Evolutionary conservation across 2,888 invertebrate genomes (phyloP), one percentile per base, ranked within the genome.

Genomic region (Stenichneumon culpator): DNA sequence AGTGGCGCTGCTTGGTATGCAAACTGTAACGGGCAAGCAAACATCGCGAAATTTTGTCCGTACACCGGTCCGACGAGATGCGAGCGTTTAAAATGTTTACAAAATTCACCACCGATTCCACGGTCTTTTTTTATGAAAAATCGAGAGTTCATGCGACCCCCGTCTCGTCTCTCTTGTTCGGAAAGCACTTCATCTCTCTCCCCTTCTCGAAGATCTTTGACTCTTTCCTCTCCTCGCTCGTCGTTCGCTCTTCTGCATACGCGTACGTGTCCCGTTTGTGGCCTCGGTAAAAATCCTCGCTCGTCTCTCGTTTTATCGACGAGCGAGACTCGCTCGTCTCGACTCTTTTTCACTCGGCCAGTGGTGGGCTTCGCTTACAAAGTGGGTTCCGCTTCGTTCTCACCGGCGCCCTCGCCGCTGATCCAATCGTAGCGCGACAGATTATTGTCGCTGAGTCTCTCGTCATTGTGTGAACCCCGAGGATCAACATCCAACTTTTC

Each of bases 231-330:
- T 36, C 16, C 69, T 54, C 14, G 22, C 70, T 47, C 39, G 52
- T 28, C 28, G 69, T 44, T 78, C 22, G 67, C 72, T 78, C 72
- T 54, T 82, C 77, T 73, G 57, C 82, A 82, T 78, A 78, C 70
- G 77, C 72, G 78, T 77, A 82, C 82, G 82, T 82, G 82, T 72
- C 28, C 52, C 65, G 52, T 82, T 77, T 63, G 74, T 22, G 54
- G 52, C 44, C 36, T 75, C 63, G 47, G 67, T 72, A 78, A 72
- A 82, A 60, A 78, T 82, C 82, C 72, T 77, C 47, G 60, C 72
- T 82, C 63, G 74, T 82, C 75, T 77, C 69, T 32, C 67, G 63
- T 75, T 67, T 77, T 77, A 77, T 82, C 77, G 57, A 65, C 54
- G 77, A 63, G 6, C 65, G 54, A 63, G 52, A 68, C 28, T 50